Percentiles rank a stretch among this genome's conserved stretches.
Conservation (phyloP, 2,797 vertebrate species). For the Cirrhinus molitorella region DNA sequence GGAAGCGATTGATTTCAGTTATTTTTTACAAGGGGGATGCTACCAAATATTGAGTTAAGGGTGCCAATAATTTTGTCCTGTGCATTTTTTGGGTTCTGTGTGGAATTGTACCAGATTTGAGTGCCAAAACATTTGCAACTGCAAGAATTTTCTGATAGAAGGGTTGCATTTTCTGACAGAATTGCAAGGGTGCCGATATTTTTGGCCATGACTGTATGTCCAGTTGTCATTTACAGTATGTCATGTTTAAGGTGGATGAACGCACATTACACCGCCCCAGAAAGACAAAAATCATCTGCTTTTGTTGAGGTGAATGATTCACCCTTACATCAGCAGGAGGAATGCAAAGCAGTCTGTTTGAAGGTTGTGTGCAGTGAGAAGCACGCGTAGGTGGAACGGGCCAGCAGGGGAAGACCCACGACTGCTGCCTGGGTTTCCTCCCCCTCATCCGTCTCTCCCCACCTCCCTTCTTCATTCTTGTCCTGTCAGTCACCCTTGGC, state of each 20-base stretch:
- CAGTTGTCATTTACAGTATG: neutral
- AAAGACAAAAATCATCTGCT: slow-evolving; percentile 66
- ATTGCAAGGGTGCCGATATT: no score
- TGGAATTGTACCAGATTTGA: no score
- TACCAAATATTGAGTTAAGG: no score
- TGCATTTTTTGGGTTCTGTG: no score
- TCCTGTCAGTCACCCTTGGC: slow-evolving; percentile 72
- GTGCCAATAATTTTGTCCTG: no score
- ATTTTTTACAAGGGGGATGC: no score
- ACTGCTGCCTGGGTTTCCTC: slow-evolving; percentile 52
- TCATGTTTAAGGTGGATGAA: neutral
- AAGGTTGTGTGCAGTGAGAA: slow-evolving; percentile 60
- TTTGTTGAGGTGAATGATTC: slow-evolving; percentile 64
- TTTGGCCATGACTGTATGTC: no score
- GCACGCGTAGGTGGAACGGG: slow-evolving; percentile 61
- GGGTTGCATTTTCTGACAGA: no score
- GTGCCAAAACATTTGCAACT: no score
- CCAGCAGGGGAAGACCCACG: slow-evolving; percentile 69
- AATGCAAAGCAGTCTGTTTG: slow-evolving; percentile 69
- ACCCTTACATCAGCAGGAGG: slow-evolving; percentile 68
- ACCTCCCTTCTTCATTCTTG: slow-evolving; percentile 63
- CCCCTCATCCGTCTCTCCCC: slow-evolving; percentile 43
- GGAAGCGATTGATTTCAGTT: no score
- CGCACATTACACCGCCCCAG: neutral
- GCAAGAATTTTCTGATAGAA: no score